Conservation (phyloP, 2,888 invertebrate species). For the Brachyptera risi region DNA sequence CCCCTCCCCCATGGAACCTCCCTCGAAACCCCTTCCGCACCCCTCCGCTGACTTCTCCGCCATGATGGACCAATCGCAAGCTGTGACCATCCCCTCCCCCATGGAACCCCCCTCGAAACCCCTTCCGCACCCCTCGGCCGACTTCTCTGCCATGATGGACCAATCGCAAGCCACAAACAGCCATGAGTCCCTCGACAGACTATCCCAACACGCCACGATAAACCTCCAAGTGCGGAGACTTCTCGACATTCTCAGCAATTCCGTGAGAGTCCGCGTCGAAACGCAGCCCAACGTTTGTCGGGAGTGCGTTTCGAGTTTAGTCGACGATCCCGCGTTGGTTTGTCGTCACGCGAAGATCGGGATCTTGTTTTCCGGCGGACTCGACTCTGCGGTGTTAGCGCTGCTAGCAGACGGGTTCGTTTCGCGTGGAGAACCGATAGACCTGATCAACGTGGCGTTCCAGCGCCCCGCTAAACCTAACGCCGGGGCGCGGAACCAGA, state of each 20-base stretch:
- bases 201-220: background rate
- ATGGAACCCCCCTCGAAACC: background rate
- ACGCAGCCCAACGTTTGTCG: conserved; percentile 38
- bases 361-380: conserved; percentile 83
- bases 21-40: background rate
- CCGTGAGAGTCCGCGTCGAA: conserved; percentile 38
- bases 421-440: conserved; percentile 64
- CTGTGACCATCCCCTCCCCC: too few relatives aligned
- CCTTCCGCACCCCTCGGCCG: background rate
- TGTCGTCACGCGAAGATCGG: conserved; percentile 67
- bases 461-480: too few relatives aligned
- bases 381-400: conserved; percentile 92
- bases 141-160: background rate
- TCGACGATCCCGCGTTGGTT: background rate
- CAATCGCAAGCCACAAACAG: too few relatives aligned
- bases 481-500: conserved; percentile 36
- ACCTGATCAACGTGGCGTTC: conserved; percentile 94
- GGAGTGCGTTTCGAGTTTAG: conserved; percentile 33
- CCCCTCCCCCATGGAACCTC: background rate
- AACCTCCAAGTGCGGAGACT: conserved; percentile 34
- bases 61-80: background rate
- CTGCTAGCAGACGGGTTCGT: conserved; percentile 69
- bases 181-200: too few relatives aligned
- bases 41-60: background rate
- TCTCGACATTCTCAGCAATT: conserved; percentile 39